A percentile compares a stretch with the other conserved stretches of the same genome.
Conservation (phyloP, 1,140 invertebrate species). For the Bombus polaris region DNA sequence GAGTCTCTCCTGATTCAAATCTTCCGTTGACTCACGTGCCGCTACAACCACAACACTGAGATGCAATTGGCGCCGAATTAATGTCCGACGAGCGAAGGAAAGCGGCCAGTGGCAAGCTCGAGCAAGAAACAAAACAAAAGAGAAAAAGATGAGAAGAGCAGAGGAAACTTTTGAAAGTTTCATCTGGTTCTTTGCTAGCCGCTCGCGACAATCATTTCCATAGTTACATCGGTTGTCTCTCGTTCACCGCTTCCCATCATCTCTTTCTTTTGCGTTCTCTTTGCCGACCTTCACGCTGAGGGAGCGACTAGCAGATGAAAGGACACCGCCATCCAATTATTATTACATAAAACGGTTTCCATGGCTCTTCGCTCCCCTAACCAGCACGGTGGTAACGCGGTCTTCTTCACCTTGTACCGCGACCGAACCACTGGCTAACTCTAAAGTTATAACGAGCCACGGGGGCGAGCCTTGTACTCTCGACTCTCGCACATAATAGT, state of each 20-base stretch:
- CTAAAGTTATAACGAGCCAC: constrained; percentile 78
- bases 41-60: neutral
- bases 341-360: constrained; percentile 79
- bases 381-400: constrained; percentile 47
- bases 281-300: constrained; percentile 49
- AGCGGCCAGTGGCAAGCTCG: neutral
- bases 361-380: constrained; percentile 65
- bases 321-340: constrained; percentile 81
- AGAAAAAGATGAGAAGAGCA: neutral
- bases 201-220: constrained; percentile 59
- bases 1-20: too few relatives aligned
- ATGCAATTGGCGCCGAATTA: neutral
- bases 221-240: constrained; percentile 56
- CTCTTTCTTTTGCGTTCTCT: constrained; percentile 42
- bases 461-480: constrained; percentile 68
- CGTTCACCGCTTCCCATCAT: neutral
- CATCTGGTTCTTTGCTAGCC: constrained; percentile 40
- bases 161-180: constrained; percentile 49
- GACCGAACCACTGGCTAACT: constrained; percentile 77
- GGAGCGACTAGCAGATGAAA: constrained; percentile 72
- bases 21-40: too few relatives aligned
- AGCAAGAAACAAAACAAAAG: neutral
- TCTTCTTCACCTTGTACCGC: constrained; percentile 74
- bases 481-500: constrained; percentile 72
- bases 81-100: neutral